Percentiles rank a stretch among this genome's conserved stretches.
phyloP scores from a whole-genome alignment of 2,797 vertebrate species.

The Hephaestus fuliginosus region DNA sequence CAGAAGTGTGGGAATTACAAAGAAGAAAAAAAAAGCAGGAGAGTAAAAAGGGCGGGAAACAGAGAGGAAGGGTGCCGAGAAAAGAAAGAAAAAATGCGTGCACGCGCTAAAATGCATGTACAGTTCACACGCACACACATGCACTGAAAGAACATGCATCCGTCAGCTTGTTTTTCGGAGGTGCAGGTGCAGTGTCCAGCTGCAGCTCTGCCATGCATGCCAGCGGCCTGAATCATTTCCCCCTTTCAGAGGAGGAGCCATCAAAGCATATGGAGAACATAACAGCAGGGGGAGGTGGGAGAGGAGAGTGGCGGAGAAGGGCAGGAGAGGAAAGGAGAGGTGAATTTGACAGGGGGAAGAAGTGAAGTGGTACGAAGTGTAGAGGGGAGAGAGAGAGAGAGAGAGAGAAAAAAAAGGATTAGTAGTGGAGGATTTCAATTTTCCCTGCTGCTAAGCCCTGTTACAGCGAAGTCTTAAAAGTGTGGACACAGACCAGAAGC shows the following conservation, averaged over 20 bases:
- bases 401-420: conserved; percentile 21
- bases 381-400: conserved; percentile 14
- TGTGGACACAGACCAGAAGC: conserved; percentile 39
- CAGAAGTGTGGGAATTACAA: conserved; percentile 43
- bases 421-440: conserved; percentile 52
- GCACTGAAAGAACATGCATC: conserved; percentile 61
- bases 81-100: conserved; percentile 12
- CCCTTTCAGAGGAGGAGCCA: conserved; percentile 69
- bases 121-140: conserved; percentile 35
- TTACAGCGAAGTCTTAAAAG: conserved; percentile 36
- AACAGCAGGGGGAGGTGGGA: conserved; percentile 52
- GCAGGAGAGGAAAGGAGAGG: conserved; percentile 29
- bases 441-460: conserved; percentile 47
- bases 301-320: conserved; percentile 1
- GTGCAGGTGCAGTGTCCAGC: conserved; percentile 86
- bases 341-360: conserved; percentile 33
- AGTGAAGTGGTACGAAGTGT: conserved; percentile 42
- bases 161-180: conserved; percentile 80
- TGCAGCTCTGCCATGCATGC: conserved; percentile 80
- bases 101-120: conserved; percentile 27
- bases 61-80: conserved; percentile 3
- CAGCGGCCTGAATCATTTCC: conserved; percentile 83
- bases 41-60: conserved; percentile 11
- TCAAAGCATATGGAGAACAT: conserved; percentile 79
- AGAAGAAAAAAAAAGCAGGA: conserved; percentile 14